Evolutionary conservation across 2,797 vertebrate genomes (phyloP), one percentile per base, ranked within the genome.

Genomic region (Spinibarbus caldwelli): DNA sequence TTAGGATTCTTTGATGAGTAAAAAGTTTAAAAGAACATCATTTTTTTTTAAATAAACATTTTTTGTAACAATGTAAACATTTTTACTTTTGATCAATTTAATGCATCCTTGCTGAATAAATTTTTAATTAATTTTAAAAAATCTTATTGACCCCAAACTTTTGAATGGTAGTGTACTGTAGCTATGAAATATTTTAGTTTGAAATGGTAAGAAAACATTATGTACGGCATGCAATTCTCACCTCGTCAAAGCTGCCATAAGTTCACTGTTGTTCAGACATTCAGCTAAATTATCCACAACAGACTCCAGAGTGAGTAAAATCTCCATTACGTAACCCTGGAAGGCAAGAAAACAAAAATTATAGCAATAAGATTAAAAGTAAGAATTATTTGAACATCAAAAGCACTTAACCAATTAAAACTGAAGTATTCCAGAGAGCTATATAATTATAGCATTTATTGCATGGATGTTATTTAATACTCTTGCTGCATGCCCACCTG

Each of bases 291-390:
- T 98, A 90, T 98, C 98, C 90, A 99, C 98, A 1, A 98, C 97
- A 8, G 98, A 96, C 92, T 99, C 98, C 92, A 99, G 92, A 1
- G 98, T 99, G 80, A 99, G 93, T 62, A 99, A 94, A 5, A 98
- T 96, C 92, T 99, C 98, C 98, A 99, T 99, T 76, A 99, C 98
- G 5, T 99, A 99, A 6, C 98, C 98, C 98, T 99, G 87, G 41
- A 88, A 72, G 2, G 29, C 10, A 86, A 85, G 10, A 83, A 11
- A 8, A 45, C 31, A 10, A 43, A 21, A 68, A 72, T 1, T 5
- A 80, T 9, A 31, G 4, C 17, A 41, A 75, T n/a, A 12, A 3
- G 17, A 45, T 21, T 15, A 9, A 15, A 59, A 43, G 3, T 7
- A 78, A 49, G 43, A 67, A 4, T 29, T 26, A n/a, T 23, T 12